phyloP scores from a whole-genome alignment of 2,113 vertebrate species.

The Origma solitaria region DNA sequence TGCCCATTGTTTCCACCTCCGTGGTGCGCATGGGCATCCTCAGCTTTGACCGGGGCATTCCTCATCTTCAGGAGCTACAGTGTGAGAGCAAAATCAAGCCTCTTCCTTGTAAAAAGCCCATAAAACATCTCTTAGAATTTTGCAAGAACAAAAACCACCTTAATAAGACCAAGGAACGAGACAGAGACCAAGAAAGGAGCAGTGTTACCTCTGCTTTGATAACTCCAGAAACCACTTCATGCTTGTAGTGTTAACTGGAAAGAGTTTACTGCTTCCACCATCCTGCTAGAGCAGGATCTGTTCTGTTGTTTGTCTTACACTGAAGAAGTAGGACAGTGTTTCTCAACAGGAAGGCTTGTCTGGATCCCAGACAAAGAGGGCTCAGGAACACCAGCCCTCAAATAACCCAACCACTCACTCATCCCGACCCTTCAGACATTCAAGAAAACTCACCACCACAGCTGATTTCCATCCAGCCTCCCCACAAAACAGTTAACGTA shows the following conservation, averaged over 20 bases:
- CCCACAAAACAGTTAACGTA: constrained; percentile 21
- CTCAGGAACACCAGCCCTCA: constrained; percentile 62
- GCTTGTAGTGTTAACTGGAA: constrained; percentile 8
- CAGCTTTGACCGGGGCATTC: neutral
- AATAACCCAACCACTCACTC: constrained; percentile 52
- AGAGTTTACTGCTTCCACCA: neutral
- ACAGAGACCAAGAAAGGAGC: neutral
- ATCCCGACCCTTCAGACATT: neutral
- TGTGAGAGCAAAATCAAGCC: neutral
- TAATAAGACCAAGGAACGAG: neutral
- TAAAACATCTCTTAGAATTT: neutral
- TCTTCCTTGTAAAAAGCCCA: neutral
- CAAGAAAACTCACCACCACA: neutral
- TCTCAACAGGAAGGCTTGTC: constrained; percentile 60
- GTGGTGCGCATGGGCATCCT: neutral
- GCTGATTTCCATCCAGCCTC: constrained; percentile 22
- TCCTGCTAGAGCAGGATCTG: constrained; percentile 7
- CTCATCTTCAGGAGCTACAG: neutral
- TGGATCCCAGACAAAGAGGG: constrained; percentile 30
- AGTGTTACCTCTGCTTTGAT: neutral
- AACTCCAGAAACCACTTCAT: neutral
- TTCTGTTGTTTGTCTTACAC: constrained; percentile 58
- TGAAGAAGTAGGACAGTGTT: constrained; percentile 61
- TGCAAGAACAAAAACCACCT: neutral
- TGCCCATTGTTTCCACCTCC: neutral